phyloP scores from a whole-genome alignment of 2,797 vertebrate genomes.

The Euthynnus affinis region DNA sequence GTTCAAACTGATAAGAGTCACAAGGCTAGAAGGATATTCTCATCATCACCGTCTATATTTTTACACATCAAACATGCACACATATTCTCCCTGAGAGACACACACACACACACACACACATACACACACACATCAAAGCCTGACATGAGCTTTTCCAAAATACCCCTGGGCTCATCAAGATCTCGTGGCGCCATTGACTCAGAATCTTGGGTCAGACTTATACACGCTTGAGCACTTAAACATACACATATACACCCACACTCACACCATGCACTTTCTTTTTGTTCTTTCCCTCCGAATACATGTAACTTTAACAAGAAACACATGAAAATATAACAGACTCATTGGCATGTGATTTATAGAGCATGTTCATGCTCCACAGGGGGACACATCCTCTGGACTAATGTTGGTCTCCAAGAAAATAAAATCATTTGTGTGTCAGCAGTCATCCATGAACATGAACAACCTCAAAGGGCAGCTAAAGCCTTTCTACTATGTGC shows the following conservation, averaged over 20 bases:
- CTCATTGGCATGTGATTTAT: not conserved
- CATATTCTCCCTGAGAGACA: not conserved
- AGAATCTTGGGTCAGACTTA: not conserved
- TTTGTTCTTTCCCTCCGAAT: not conserved
- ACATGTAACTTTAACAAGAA: not conserved
- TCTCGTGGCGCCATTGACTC: slow-evolving; percentile 12
- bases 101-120: slow-evolving; percentile 17
- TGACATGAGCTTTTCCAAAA: slow-evolving; percentile 15
- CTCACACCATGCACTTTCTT: not conserved
- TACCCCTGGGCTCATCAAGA: not conserved
- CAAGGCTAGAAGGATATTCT: slow-evolving; percentile 54
- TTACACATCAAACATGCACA: slow-evolving; percentile 42
- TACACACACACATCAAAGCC: slow-evolving; percentile 1
- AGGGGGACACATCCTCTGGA: not conserved
- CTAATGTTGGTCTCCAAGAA: not conserved
- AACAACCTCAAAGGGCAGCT: not conserved
- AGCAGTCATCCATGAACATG: not conserved
- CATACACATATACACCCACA: not conserved
- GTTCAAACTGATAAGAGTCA: slow-evolving; percentile 71
- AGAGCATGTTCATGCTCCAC: too few relatives aligned
- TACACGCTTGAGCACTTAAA: not conserved
- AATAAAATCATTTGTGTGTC: not conserved
- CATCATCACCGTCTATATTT: slow-evolving; percentile 38
- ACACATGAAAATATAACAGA: not conserved
- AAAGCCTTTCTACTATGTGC: not conserved